A percentile compares a stretch with the other conserved stretches of the same genome.
Evolutionary conservation across 2,113 vertebrate genomes (phyloP).

Genomic region (Pyrgilauda ruficollis): DNA sequence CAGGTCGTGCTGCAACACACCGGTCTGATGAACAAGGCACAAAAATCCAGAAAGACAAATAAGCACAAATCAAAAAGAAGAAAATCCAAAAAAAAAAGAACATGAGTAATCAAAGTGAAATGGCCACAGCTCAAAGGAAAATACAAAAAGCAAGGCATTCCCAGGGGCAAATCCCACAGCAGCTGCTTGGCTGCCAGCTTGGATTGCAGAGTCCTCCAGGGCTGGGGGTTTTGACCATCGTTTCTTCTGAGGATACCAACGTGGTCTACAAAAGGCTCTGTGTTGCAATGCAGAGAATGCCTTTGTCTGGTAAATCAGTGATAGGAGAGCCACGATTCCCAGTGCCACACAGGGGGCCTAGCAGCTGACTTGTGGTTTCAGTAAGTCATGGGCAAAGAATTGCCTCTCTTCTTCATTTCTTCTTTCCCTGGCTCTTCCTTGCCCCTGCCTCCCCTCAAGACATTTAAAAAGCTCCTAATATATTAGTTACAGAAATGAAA

Average conservation of each 20-base stretch:
- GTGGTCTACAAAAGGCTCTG: neutral
- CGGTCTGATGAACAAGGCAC: neutral
- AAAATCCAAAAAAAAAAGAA: neutral
- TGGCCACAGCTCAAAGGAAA: neutral
- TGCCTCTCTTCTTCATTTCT: neutral
- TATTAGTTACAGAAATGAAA: neutral
- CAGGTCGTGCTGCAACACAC: neutral
- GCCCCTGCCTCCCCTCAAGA: neutral
- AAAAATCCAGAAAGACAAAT: neutral
- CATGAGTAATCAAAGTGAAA: slow-evolving; percentile 28
- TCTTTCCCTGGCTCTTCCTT: neutral
- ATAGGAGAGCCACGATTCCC: neutral
- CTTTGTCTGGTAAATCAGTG: slow-evolving; percentile 10
- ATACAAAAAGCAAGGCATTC: slow-evolving; percentile 1
- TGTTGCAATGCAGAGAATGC: slow-evolving; percentile 43
- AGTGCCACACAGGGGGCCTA: neutral
- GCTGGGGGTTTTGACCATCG: neutral
- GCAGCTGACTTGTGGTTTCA: neutral
- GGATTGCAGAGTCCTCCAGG: neutral
- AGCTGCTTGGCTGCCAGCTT: neutral
- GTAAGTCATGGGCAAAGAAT: neutral
- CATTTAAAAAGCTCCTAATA: neutral
- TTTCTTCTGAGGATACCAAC: neutral
- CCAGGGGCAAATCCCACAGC: slow-evolving; percentile 26
- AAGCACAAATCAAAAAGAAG: neutral